Evolutionary conservation across 2,888 invertebrate genomes (phyloP), one percentile per base, ranked within the genome.

Genomic region (Perdita meconis): DNA sequence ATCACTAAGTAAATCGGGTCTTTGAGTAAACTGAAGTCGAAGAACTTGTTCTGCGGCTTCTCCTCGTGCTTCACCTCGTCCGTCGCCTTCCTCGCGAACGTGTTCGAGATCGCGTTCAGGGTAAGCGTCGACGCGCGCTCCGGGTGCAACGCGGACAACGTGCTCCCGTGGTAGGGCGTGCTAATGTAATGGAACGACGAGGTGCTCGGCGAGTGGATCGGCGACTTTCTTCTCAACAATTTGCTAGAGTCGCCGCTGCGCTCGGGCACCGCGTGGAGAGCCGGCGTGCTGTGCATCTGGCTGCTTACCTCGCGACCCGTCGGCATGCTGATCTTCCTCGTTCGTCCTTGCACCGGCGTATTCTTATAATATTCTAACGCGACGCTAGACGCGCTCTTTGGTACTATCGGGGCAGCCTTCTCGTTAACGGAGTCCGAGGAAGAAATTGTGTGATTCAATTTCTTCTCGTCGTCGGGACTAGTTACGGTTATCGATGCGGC

Each of bases 121-220:
- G 96, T 96, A 79, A 97, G 94, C 57, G 96, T 96, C 0, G 96
- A 96, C 0, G 96, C 95, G 88, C 96, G 96, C 82, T 96, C 96
- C 78, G 96, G 96, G 65, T 93, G 92, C 79, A 97, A 94, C 0
- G 94, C 95, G 0, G 96, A 96, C 0, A 97, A 87, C 0, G 97
- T 97, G 50, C 97, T 97, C 0, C 97, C 97, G 85, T 97, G 97
- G 89, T 96, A 97, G 0, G 97, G 96, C 0, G 97, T 97, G 56
- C 96, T 96, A 90, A 97, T 95, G 88, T 97, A 97, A 79, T 97
- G 96, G 84, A 97, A 97, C 57, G 97, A 97, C 42, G 97, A 96
- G 0, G 95, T 95, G 0, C 96, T 97, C 0, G 96, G 96, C 34
- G 95, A 96, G 0, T 95, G 94, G 87, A 94, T 95, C 0, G 95